A percentile compares a stretch with the other conserved stretches of the same genome.
phyloP scores from a whole-genome alignment of 2,113 vertebrate genomes.

The Thermophis baileyi region DNA sequence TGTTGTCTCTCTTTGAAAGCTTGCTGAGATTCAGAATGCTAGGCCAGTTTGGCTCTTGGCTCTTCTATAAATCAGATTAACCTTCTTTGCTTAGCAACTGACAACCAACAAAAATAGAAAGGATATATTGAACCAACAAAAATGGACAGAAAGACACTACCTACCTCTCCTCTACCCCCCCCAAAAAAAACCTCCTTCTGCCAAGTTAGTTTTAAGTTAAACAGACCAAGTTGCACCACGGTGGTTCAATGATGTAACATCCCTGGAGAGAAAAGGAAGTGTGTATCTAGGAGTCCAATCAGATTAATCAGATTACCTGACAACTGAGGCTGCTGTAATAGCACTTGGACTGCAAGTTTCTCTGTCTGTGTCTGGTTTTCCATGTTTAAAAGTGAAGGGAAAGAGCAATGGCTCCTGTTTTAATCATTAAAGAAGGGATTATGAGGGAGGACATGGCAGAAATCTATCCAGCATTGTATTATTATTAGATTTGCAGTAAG shows the following conservation, averaged over 20 bases:
- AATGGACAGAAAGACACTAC: neutral
- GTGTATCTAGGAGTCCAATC: slow-evolving; percentile 33
- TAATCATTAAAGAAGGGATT: slow-evolving; percentile 40
- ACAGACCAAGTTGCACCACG: neutral
- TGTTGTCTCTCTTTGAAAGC: neutral
- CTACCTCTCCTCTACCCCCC: neutral
- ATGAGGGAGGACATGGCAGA: slow-evolving; percentile 29
- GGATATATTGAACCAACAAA: neutral
- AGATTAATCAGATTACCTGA: slow-evolving; percentile 36
- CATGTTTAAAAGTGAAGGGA: slow-evolving; percentile 32
- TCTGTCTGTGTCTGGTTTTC: neutral
- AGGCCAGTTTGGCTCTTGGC: neutral
- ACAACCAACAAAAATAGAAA: slow-evolving; percentile 33
- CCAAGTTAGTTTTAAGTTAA: slow-evolving; percentile 19
- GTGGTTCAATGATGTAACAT: slow-evolving; percentile 46
- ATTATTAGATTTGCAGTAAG: neutral
- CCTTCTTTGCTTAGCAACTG: slow-evolving; percentile 29
- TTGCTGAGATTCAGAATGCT: neutral
- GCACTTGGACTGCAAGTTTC: slow-evolving; percentile 14
- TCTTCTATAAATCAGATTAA: neutral
- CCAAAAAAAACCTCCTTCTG: slow-evolving; percentile 5
- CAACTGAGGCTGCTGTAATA: slow-evolving; percentile 16
- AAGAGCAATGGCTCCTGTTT: slow-evolving; percentile 37
- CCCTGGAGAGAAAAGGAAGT: slow-evolving; percentile 45
- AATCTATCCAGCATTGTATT: slow-evolving; percentile 32